Base-by-base conservation (phyloP, 2,797 vertebrate species). In the Calcarius lapponicus region DNA sequence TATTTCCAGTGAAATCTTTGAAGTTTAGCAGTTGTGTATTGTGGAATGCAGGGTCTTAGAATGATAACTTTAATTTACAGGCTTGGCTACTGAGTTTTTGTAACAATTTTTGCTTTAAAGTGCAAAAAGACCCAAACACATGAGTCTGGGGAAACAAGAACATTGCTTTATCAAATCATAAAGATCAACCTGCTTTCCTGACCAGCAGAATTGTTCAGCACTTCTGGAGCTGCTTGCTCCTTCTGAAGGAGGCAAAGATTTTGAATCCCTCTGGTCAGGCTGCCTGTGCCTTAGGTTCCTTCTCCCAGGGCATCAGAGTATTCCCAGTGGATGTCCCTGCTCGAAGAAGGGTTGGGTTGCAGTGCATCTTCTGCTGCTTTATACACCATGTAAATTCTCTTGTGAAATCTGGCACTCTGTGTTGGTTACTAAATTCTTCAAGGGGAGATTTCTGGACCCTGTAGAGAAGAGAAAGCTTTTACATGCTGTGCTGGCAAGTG, bases 41-140 rank as follows among this genome's bases (percentile, higher is more conserved):
- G 31, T 64, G 45, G 50, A 71, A 65, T 60, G 17, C 25, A 90
- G 58, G 53, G 43, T 71, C 24, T 56, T 81, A n/a, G 61, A 71
- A 50, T 47, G 38, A 17, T 48, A n/a, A 54, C 14, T 79, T 84
- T 40, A 45, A 53, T 54, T 78, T 62, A 43, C 31, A 66, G 19
- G 7, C 36, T 60, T 88, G 50, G 17, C 38, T 48, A 17, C 20
- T 20, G 50, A 60, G 12, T n/a, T 88, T 66, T 93, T 90, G 11
- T 54, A 36, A 53, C 17, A 69, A 5, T n/a, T 60, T 61, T 79
- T 88, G 5, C 38, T 82, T 92, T 36, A 57, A 62, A 15, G 16
- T 7, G 9, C 28, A 9, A 19, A 57, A 45, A 17, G 2, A 1
- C 1, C 7, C 45, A 22, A 85, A 45, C 10, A n/a, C 1, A 0